These are phyloP conservation scores for Pardosa pseudoannulata DNA, from an alignment of 2,888 invertebrate genomes.

Conservation along the genomic window DNA sequence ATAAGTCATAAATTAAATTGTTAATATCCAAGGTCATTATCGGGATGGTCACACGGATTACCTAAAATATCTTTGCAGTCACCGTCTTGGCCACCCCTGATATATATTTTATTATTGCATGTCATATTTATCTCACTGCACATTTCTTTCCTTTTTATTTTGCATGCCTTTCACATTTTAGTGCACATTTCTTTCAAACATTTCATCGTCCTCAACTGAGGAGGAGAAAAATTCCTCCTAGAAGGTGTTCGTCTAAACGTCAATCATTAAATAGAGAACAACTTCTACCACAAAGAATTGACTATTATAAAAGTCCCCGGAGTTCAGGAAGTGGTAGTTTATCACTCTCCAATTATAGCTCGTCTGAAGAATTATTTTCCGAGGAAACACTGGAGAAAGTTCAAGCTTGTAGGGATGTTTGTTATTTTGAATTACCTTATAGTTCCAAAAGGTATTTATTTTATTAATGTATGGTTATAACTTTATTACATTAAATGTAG, in stretches of 20 bases:
- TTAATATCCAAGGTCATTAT: too few species aligned
- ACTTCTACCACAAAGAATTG: conserved; percentile 33
- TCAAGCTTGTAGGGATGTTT: conserved; percentile 45
- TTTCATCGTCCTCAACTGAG: conserved; percentile 18
- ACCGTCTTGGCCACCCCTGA: too few species aligned
- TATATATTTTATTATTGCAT: conserved; percentile 2
- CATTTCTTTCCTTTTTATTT: background rate
- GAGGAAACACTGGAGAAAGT: conserved; percentile 31
- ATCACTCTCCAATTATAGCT: conserved; percentile 41
- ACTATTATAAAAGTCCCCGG: background rate
- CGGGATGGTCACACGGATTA: too few species aligned
- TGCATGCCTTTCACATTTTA: conserved; percentile 44
- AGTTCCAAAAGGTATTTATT: conserved; percentile 43
- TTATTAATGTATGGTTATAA: too few species aligned
- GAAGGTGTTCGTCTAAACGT: background rate
- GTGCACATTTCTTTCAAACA: conserved; percentile 44
- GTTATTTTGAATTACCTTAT: conserved; percentile 57
- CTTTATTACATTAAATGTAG: too few species aligned
- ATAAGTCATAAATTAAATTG: too few species aligned
- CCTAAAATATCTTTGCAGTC: too few species aligned
- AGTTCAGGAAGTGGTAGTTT: conserved; percentile 52
- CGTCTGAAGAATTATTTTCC: conserved; percentile 18
- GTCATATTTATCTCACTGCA: background rate
- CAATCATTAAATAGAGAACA: conserved; percentile 12
- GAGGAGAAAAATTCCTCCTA: background rate